Percentiles rank a stretch among this genome's conserved stretches.
Conservation (phyloP, 1,140 invertebrate genomes). For the Muscidifurax raptorellus region DNA sequence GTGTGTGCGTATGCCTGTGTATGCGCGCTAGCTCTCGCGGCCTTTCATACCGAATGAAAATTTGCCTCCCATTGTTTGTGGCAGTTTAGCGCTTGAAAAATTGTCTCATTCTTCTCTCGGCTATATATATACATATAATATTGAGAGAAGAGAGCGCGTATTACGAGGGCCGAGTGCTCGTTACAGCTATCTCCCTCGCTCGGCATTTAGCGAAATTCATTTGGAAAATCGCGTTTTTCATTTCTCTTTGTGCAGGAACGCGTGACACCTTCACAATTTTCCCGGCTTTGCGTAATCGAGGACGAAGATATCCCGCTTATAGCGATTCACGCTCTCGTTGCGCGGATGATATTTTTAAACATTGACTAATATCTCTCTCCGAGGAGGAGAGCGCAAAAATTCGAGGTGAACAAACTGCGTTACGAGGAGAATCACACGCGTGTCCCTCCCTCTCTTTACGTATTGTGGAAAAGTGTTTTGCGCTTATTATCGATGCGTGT, state of each 20-base stretch:
- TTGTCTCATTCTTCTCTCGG: slow-evolving; percentile 7
- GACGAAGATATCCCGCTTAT: no score
- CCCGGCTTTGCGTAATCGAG: not conserved
- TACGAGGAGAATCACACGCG: no score
- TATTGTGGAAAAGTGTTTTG: no score
- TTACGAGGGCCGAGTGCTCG: not conserved
- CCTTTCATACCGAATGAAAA: slow-evolving; percentile 29
- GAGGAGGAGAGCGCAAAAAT: not conserved
- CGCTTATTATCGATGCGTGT: no score
- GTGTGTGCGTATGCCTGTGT: not conserved
- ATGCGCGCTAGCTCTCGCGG: not conserved
- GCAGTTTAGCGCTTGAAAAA: slow-evolving; percentile 35
- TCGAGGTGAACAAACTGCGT: not conserved
- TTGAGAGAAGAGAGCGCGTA: not conserved
- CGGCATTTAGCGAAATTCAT: not conserved
- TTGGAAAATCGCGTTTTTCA: not conserved
- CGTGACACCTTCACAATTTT: no score
- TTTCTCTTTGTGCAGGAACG: not conserved
- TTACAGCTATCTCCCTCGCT: not conserved
- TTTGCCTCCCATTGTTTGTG: slow-evolving; percentile 25
- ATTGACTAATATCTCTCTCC: no score
- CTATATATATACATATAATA: not conserved
- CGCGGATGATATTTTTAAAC: no score
- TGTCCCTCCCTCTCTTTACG: no score
- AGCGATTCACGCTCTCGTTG: no score